Percentiles rank a stretch among this genome's conserved stretches.
phyloP scores from a whole-genome alignment of 1,140 invertebrate genomes.

The Pogonomyrmex californicus region DNA sequence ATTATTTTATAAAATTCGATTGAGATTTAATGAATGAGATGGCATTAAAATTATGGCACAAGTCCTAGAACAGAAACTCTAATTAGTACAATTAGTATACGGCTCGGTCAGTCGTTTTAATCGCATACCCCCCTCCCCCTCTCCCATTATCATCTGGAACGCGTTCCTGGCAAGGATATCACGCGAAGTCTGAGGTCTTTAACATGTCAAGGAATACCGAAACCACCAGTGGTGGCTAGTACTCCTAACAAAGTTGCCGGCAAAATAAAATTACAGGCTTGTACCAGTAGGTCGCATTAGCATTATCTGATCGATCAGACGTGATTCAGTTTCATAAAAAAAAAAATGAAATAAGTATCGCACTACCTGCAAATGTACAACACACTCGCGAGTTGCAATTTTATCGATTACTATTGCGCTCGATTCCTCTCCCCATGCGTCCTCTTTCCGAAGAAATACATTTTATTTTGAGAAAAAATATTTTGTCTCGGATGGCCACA shows the following conservation, averaged over 20 bases:
- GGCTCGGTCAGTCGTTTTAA: conserved; percentile 74
- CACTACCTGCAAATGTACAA: conserved; percentile 17
- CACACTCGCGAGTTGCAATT: conserved; percentile 8
- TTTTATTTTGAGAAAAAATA: conserved; percentile 46
- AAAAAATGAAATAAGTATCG: conserved; percentile 3
- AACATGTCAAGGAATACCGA: conserved; percentile 60
- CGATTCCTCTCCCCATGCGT: background rate
- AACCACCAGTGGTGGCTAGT: conserved; percentile 37
- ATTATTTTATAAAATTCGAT: conserved; percentile 12
- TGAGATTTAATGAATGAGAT: conserved; percentile 1
- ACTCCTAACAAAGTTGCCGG: conserved; percentile 20
- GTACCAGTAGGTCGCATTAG: conserved; percentile 49
- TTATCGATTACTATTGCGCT: conserved; percentile 37
- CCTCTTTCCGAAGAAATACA: background rate
- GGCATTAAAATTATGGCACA: conserved; percentile 69
- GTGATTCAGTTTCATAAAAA: conserved; percentile 31
- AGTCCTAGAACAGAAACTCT: conserved; percentile 78
- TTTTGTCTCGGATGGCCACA: background rate
- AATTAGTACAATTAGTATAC: conserved; percentile 82
- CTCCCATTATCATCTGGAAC: conserved; percentile 82
- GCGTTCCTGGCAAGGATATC: conserved; percentile 80
- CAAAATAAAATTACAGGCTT: conserved; percentile 64
- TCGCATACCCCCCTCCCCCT: conserved; percentile 75
- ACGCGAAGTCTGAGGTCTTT: conserved; percentile 76
- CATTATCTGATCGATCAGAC: conserved; percentile 51